These are phyloP conservation scores for Rhinolophus ferrumequinum DNA, from an alignment of 2,113 vertebrate genomes.

Conservation along the genomic window DNA sequence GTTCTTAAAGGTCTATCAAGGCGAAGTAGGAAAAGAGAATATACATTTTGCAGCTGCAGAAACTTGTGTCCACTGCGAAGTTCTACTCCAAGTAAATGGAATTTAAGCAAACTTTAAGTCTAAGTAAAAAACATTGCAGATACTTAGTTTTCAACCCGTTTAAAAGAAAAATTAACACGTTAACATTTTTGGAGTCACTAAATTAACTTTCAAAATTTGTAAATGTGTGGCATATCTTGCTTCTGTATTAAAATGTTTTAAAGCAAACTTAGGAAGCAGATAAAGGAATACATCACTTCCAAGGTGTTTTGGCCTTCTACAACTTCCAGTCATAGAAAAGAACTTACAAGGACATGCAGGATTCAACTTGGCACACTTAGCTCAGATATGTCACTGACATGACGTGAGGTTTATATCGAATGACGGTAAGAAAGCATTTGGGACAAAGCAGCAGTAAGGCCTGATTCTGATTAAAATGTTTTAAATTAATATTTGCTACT, in stretches of 20 bases:
- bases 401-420: not conserved
- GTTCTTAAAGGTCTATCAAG: conserved; percentile 12
- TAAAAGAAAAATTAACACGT: not conserved
- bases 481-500: conserved; percentile 20
- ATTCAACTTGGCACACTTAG: not conserved
- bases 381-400: not conserved
- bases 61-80: not conserved
- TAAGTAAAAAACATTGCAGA: not conserved
- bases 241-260: not conserved
- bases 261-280: conserved; percentile 16
- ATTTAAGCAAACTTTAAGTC: conserved; percentile 1
- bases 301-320: not conserved
- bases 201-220: conserved; percentile 13
- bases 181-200: conserved; percentile 14
- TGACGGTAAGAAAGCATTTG: not conserved
- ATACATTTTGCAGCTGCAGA: not conserved
- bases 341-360: not conserved
- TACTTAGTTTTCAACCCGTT: not conserved
- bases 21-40: not conserved
- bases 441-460: not conserved
- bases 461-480: conserved; percentile 7
- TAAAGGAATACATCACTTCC: not conserved
- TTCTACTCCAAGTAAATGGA: not conserved
- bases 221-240: not conserved
- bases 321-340: not conserved